A percentile compares a stretch with the other conserved stretches of the same genome.
Conservation (phyloP, 2,797 vertebrate species). For the Austrolebias charrua region DNA sequence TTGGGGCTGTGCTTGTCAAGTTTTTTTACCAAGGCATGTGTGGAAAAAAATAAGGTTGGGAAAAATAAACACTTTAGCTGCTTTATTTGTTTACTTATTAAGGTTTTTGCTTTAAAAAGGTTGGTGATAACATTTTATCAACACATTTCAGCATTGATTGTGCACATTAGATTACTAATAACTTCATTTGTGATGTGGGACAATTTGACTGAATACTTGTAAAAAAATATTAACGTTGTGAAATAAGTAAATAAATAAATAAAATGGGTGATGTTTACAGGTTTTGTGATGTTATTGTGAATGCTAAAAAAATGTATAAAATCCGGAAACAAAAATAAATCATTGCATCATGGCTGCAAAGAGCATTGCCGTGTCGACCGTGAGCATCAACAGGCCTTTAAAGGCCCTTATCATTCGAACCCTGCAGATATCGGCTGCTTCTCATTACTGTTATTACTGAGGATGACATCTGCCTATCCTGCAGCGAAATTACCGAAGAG, state of each 20-base stretch:
- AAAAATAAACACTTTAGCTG: background rate
- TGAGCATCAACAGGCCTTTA: constrained; percentile 18
- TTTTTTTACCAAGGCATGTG: constrained; percentile 30
- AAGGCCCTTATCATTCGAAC: constrained; percentile 38
- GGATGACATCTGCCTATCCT: constrained; percentile 38
- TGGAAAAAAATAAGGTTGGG: background rate
- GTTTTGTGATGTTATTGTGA: constrained; percentile 14
- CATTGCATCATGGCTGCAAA: constrained; percentile 21
- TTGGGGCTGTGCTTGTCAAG: constrained; percentile 35
- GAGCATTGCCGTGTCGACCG: constrained; percentile 3
- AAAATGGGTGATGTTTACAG: constrained; percentile 14
- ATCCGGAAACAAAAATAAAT: constrained; percentile 19
- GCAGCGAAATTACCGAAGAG: constrained; percentile 34
- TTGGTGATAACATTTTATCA: constrained; percentile 11
- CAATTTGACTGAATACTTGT: constrained; percentile 9
- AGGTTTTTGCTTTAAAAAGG: constrained; percentile 6
- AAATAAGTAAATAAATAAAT: constrained; percentile 12
- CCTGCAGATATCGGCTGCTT: constrained; percentile 38
- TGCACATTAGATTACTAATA: constrained; percentile 4
- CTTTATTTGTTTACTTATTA: constrained; percentile 11
- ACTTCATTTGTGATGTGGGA: constrained; percentile 5
- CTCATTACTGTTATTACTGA: constrained; percentile 50
- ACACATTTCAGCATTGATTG: background rate
- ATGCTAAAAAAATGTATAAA: background rate
- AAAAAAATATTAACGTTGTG: background rate